A percentile compares a stretch with the other conserved stretches of the same genome.
Conservation (phyloP, 1,140 invertebrate genomes). For the Conus ventricosus region DNA sequence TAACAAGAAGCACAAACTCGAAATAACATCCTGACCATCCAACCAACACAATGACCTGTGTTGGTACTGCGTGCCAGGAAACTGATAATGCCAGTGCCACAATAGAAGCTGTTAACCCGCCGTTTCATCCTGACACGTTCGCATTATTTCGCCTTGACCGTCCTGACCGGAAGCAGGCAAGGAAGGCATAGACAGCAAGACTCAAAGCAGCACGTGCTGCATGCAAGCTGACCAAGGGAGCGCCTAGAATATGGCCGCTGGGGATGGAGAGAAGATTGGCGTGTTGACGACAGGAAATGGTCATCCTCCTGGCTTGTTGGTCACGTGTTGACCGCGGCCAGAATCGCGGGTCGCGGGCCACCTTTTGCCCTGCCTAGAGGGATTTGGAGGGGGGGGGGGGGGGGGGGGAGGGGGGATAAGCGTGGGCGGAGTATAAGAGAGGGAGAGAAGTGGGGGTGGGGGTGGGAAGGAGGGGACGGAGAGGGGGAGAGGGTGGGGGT, state of each 20-base stretch:
- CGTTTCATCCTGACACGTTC: no score
- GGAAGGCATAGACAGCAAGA: background rate
- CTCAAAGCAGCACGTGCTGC: background rate
- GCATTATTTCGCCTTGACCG: no score
- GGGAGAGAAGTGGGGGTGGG: background rate
- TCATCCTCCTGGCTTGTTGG: background rate
- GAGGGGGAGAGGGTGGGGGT: background rate
- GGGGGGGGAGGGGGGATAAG: background rate
- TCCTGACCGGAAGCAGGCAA: no score
- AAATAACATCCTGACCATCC: no score
- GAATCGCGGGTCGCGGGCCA: no score
- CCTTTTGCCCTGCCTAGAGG: background rate
- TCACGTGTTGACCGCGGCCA: background rate
- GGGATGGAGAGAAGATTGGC: background rate
- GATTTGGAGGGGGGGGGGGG: background rate
- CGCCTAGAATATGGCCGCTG: background rate
- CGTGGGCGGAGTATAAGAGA: background rate
- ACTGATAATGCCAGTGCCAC: no score
- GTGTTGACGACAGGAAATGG: background rate
- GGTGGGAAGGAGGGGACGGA: background rate
- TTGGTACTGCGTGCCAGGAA: no score
- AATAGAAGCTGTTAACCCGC: no score
- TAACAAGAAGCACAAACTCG: no score
- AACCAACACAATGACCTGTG: no score
- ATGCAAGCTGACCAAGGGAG: background rate